Percentiles rank a stretch among this genome's conserved stretches.
Conservation (phyloP, 1,140 invertebrate genomes). For the Acyrthosiphon pisum region DNA sequence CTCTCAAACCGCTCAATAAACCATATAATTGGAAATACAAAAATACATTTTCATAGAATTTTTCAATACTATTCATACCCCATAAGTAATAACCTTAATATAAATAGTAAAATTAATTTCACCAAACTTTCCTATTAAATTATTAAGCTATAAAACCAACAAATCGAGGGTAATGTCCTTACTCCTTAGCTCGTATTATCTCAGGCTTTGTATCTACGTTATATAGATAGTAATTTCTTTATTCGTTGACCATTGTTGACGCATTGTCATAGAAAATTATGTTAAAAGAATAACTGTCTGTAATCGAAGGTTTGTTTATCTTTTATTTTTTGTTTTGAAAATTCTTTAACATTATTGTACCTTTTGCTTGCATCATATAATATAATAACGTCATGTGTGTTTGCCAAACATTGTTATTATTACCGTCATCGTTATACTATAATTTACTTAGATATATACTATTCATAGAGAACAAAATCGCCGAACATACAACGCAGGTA, state of each 20-base stretch:
- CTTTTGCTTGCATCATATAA: background rate
- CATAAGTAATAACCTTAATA: background rate
- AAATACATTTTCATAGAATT: too few species aligned
- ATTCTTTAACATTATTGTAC: background rate
- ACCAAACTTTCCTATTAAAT: background rate
- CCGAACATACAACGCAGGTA: background rate
- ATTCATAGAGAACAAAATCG: background rate
- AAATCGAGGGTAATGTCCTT: constrained; percentile 29
- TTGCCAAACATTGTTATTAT: background rate
- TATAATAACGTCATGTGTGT: constrained; percentile 5
- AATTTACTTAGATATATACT: background rate
- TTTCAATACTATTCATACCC: too few species aligned
- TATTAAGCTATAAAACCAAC: background rate
- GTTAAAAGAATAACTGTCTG: background rate
- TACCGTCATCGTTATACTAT: background rate
- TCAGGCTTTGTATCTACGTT: background rate
- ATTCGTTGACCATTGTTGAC: constrained; percentile 7
- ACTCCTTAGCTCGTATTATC: background rate
- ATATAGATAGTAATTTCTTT: constrained; percentile 9
- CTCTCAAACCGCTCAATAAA: too few species aligned
- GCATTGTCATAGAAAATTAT: background rate
- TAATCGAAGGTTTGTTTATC: constrained; percentile 18
- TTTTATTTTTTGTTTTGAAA: constrained; percentile 22
- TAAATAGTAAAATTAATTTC: background rate
- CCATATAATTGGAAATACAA: too few species aligned